These are phyloP conservation scores for Ammodytes marinus DNA, from an alignment of 2,113 vertebrate species.

Conservation along the genomic window DNA sequence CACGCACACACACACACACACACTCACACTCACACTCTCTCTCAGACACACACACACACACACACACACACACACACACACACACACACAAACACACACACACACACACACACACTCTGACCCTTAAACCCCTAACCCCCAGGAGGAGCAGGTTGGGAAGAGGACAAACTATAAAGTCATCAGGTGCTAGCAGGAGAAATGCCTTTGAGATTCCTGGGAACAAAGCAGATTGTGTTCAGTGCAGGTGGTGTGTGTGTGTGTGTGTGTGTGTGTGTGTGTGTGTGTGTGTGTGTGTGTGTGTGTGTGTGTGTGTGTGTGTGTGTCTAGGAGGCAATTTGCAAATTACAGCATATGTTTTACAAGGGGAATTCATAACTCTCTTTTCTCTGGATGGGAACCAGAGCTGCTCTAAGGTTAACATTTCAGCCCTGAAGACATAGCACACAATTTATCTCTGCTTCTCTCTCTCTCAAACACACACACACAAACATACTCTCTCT, in stretches of 20 bases:
- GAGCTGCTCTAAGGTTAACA: conserved; percentile 28
- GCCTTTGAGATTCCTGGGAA: conserved; percentile 9
- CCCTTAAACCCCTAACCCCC: not conserved
- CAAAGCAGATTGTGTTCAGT: not conserved
- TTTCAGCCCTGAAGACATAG: conserved; percentile 5
- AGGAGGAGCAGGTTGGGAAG: conserved; percentile 19
- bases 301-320: no score
- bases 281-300: no score
- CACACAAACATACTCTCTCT: no score
- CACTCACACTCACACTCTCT: no score
- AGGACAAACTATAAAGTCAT: conserved; percentile 43
- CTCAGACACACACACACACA: no score
- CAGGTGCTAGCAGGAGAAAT: conserved; percentile 12
- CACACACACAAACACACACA: no score
- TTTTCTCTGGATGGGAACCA: conserved; percentile 45
- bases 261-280: no score
- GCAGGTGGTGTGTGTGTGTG: conserved; percentile 37
- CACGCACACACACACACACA: no score
- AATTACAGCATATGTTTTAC: conserved; percentile 16
- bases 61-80: no score
- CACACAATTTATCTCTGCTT: no score
- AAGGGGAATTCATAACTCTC: not conserved
- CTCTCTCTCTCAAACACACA: no score
- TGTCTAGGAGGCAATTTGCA: conserved; percentile 4
- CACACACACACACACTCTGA: not conserved